A percentile compares a stretch with the other conserved stretches of the same genome.
Conservation (phyloP, 2,113 vertebrate species). For the Piliocolobus tephrosceles region DNA sequence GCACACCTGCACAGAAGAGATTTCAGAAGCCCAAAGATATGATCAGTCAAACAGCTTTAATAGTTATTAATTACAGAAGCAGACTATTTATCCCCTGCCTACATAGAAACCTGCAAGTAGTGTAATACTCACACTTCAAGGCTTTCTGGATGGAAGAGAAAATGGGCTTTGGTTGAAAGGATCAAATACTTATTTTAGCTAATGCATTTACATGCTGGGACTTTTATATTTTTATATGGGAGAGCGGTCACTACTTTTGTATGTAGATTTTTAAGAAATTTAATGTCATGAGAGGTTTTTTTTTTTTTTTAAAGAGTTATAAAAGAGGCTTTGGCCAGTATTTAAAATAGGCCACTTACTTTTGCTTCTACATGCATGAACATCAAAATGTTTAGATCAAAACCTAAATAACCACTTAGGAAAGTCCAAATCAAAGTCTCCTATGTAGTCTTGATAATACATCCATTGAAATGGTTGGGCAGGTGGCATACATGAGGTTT, state of each 20-base stretch:
- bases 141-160: slow-evolving; percentile 69
- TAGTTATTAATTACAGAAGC: slow-evolving; percentile 87
- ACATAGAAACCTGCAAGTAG: slow-evolving; percentile 72
- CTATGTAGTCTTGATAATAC: background rate
- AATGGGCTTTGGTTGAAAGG: slow-evolving; percentile 67
- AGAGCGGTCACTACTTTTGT: slow-evolving; percentile 57
- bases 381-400: slow-evolving; percentile 45
- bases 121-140: slow-evolving; percentile 75
- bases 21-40: slow-evolving; percentile 83
- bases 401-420: background rate
- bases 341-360: slow-evolving; percentile 25
- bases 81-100: slow-evolving; percentile 81
- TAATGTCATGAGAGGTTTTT: slow-evolving; percentile 15
- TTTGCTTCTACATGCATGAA: slow-evolving; percentile 19
- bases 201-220: slow-evolving; percentile 68
- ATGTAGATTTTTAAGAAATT: slow-evolving; percentile 55
- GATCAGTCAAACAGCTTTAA: slow-evolving; percentile 87
- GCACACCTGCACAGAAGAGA: slow-evolving; percentile 85
- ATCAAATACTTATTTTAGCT: slow-evolving; percentile 75
- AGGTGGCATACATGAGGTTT: background rate
- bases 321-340: background rate
- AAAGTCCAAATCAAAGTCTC: background rate
- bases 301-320: background rate
- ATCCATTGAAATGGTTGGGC: background rate
- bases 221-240: slow-evolving; percentile 64